Percentiles rank a stretch among this genome's conserved stretches.
phyloP scores from a whole-genome alignment of 2,113 vertebrate species.

The Pungitius pungitius region DNA sequence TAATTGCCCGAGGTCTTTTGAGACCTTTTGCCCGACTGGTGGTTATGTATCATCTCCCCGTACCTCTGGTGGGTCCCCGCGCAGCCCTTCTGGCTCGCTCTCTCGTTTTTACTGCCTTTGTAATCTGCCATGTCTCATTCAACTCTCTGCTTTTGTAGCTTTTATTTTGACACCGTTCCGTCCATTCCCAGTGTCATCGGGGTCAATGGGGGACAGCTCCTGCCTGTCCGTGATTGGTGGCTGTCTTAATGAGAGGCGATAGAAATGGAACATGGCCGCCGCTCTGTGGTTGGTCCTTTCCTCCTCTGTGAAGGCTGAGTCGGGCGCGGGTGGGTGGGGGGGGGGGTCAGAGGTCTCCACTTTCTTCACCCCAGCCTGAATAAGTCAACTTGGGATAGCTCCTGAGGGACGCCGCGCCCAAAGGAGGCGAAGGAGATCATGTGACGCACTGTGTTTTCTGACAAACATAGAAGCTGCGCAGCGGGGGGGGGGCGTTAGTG shows the following conservation, averaged over 20 bases:
- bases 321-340: slow-evolving; percentile 15
- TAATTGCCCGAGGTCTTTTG: slow-evolving; percentile 38
- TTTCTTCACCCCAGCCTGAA: slow-evolving; percentile 62
- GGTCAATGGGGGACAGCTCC: slow-evolving; percentile 3
- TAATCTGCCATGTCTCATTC: slow-evolving; percentile 7
- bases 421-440: slow-evolving; percentile 56
- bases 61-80: slow-evolving; percentile 11
- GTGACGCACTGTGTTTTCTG: slow-evolving; percentile 30
- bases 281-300: slow-evolving; percentile 70
- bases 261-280: slow-evolving; percentile 44
- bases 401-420: slow-evolving; percentile 65
- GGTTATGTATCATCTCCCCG: slow-evolving; percentile 18
- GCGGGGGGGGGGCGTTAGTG: slow-evolving; percentile 27
- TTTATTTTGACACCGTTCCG: slow-evolving; percentile 16
- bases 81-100: neutral
- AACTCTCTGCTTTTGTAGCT: neutral
- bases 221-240: slow-evolving; percentile 46
- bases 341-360: slow-evolving; percentile 67
- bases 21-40: slow-evolving; percentile 14
- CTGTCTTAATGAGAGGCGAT: slow-evolving; percentile 47
- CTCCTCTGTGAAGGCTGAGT: slow-evolving; percentile 51
- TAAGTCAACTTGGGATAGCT: slow-evolving; percentile 74
- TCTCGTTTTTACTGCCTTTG: slow-evolving; percentile 7
- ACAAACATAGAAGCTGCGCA: slow-evolving; percentile 10
- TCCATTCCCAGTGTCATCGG: slow-evolving; percentile 8